A percentile compares a stretch with the other conserved stretches of the same genome.
Evolutionary conservation across 2,113 vertebrate genomes (phyloP).

Genomic region (Craseonycteris thonglongyai): DNA sequence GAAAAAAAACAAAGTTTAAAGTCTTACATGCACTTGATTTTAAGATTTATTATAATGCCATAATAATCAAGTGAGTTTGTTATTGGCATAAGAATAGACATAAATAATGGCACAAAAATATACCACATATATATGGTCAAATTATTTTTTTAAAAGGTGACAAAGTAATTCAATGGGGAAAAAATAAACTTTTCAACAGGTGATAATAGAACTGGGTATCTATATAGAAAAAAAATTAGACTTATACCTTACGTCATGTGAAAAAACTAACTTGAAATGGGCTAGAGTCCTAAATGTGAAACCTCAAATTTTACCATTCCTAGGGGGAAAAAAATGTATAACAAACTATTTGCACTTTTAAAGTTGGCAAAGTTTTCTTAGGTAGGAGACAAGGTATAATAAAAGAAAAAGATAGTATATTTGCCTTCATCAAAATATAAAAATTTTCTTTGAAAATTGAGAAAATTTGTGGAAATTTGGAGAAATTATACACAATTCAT

Average conservation of each 20-base stretch:
- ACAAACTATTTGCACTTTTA: background rate
- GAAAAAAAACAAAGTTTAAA: background rate
- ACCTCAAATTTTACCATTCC: background rate
- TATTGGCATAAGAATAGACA: background rate
- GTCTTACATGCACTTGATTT: background rate
- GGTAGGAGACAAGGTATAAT: background rate
- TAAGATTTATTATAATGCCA: background rate
- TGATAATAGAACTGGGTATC: background rate
- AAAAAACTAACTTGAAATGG: background rate
- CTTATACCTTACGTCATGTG: background rate
- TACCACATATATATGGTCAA: background rate
- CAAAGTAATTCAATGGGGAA: background rate
- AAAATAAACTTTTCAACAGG: background rate
- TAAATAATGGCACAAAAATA: background rate
- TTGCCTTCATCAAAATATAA: background rate
- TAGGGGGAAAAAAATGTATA: background rate
- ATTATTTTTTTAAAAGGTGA: background rate
- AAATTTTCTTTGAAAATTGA: background rate
- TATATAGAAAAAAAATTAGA: background rate
- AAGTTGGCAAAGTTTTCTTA: background rate
- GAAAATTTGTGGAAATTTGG: background rate
- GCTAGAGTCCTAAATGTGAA: background rate
- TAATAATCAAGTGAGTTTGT: background rate
- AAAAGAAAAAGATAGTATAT: background rate
- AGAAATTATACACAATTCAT: slow-evolving; percentile 21